Evolutionary conservation across 2,113 vertebrate species (phyloP), one percentile per base, ranked within the genome.

Genomic region (Chaenocephalus aceratus): DNA sequence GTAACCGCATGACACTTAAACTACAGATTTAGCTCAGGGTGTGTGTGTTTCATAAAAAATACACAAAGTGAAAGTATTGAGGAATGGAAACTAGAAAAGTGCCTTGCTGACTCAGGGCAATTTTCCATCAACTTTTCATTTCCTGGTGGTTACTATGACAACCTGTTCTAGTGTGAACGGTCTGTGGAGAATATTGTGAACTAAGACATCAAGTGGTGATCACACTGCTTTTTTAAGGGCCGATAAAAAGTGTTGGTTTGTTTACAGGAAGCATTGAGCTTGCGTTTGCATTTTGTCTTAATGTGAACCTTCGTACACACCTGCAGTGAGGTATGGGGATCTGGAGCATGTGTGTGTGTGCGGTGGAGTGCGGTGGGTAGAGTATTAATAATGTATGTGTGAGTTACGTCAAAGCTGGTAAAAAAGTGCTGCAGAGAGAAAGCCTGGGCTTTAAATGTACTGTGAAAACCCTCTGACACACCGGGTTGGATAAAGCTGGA

Each of bases 381-480:
- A 72, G 54, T 84, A 91, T 95, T 90, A 93, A 94, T 91, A 86
- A 94, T 93, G 85, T 72, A 93, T 92, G 88, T 56, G 41, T 46
- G 51, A 66, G 64, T 88, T 87, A 91, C 77, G 66, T 94, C 84
- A 91, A 84, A 79, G 75, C 81, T 72, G 87, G 80, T 90, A 74
- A 83, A 90, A 88, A 65, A 64, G 62, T 79, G 81, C 83, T 87
- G 89, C 88, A 88, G 86, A 79, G 69, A 82, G 52, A 73, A 56
- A 75, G 80, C 63, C 61, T 53, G 73, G 41, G 36, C 54, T 82
- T 68, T 73, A 74, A 77, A 63, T 60, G 36, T 71, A 64, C 48
- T 52, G 61, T 76, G 30, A 84, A 77, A 73, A 81, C 30, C 30
- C 46, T 48, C 7, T 3, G 0, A 57, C 18, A 44, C n/a, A 8